Base-by-base conservation (phyloP, 2,888 invertebrate genomes). In the Nebria brevicollis region DNA sequence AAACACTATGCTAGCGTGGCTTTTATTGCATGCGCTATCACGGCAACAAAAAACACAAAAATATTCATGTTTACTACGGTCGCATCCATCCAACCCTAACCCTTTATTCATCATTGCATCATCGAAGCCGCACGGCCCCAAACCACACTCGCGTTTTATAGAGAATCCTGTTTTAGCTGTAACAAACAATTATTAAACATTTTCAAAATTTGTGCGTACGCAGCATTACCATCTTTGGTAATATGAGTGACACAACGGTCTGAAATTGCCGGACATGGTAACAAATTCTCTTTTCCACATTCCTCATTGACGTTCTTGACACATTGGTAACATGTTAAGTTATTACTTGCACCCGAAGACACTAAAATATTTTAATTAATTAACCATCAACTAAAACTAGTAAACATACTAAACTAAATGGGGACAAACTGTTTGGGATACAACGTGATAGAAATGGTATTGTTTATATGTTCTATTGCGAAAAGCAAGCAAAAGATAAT, bases 201-300 rank as follows among this genome's bases (percentile, higher is more conserved):
- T 11, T 6, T 54, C 2, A 54, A 54, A 54, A 11, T 54, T 7
- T 13, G 13, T 7, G 54, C 7, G 54, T 0, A 54, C 2, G 2
- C 8, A 54, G 54, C 2, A 84, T 85, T 86, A 90, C 89, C 87
- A 84, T 88, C 88, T 86, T 89, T 89, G 64, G 86, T 86, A 80
- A 89, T 88, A 77, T 89, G 89, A 6, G 89, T 89, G 34, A 89
- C 90, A 82, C 90, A 90, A 84, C 89, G 85, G 82, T 90, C 90
- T 42, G 86, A 87, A 79, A 83, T 85, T 10, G 87, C 81, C 1
- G 88, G 86, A 84, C 90, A 90, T 10, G 88, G 88, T 75, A 86
- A 84, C 13, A 90, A 84, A 41, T 86, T 86, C 79, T 87, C 86
- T 2, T 85, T 84, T 8, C 85, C 86, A 83, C 89, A 90, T 84